Evolutionary conservation across 2,888 invertebrate genomes (phyloP), one percentile per base, ranked within the genome.

Genomic region (Micoletzkya japonica): DNA sequence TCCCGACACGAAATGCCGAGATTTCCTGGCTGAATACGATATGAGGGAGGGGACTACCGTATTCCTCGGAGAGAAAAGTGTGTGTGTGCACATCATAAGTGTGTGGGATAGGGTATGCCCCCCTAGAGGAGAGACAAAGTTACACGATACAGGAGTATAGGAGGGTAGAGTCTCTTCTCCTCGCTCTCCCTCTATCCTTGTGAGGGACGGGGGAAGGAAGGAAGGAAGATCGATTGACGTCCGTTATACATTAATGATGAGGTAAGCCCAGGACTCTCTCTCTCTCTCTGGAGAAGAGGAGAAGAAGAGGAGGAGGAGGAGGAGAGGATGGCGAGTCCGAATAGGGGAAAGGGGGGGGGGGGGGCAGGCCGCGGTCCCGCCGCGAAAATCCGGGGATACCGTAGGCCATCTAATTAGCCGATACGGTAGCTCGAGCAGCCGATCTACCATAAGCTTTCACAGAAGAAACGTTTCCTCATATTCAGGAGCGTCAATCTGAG

Each of bases 201-300:
- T 34, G 49, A 49, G 44, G 36, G 61, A 7, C 32, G 24, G 4
- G 59, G 37, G 59, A 36, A 28, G 36, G 14, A n/a, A 36, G 1
- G 59, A 59, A 10, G 44, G 61, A 61, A 64, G 64, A 64, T 64
- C 64, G 64, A 64, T 64, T 24, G 39, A 3, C 24, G 20, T 7
- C 26, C 17, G 64, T 64, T 57, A 67, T 67, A 67, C 67, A 67
- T 67, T 67, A 67, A 34, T 67, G 50, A 67, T 67, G 67, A 67
- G 67, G 36, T 59, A 32, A 59, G 59, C 39, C 39, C 36, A 37
- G 10, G 59, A 20, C 59, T 59, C 59, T 59, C 32, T 59, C 26
- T 32, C 59, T 54, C 28, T 26, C 30, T n/a, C 4, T 24, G 14
- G 14, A 36, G 49, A 32, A 26, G 36, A 36, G 4, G 2, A 17